phyloP scores from a whole-genome alignment of 2,888 invertebrate genomes.

The Hirudinaria manillensis region DNA sequence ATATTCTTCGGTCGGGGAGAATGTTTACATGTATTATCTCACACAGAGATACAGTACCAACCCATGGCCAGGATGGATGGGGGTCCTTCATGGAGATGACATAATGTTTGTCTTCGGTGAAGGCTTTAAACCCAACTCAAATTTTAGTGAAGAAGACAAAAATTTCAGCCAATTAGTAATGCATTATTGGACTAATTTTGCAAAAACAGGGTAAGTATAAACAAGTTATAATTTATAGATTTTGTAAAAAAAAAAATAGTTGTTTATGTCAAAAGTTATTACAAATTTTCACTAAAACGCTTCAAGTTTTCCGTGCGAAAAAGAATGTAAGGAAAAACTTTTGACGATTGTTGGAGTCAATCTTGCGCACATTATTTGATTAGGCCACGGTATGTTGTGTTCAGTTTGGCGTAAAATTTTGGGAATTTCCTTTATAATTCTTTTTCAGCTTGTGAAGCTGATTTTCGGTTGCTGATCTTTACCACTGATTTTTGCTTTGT shows the following conservation, averaged over 20 bases:
- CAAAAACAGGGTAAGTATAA: constrained; percentile 42
- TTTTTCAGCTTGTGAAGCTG: too few relatives aligned
- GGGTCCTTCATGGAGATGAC: constrained; percentile 92
- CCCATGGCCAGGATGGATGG: constrained; percentile 91
- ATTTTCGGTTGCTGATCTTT: too few relatives aligned
- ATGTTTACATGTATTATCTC: constrained; percentile 82
- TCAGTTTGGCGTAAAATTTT: constrained; percentile 10
- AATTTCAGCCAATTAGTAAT: constrained; percentile 79
- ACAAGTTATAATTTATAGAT: neutral
- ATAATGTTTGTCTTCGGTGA: constrained; percentile 84
- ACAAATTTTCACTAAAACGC: too few relatives aligned
- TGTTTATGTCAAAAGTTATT: neutral
- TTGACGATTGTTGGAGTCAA: constrained; percentile 12
- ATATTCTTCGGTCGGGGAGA: constrained; percentile 80
- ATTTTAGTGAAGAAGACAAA: constrained; percentile 76
- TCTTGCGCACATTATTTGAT: constrained; percentile 16
- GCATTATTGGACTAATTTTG: constrained; percentile 63
- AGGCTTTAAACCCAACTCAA: constrained; percentile 72
- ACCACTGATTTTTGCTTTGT: too few relatives aligned
- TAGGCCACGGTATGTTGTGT: constrained; percentile 10
- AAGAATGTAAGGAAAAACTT: constrained; percentile 3
- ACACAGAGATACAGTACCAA: constrained; percentile 71
- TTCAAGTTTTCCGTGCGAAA: neutral
- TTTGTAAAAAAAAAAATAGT: neutral
- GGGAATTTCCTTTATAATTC: too few relatives aligned